Evolutionary conservation across 2,797 vertebrate genomes (phyloP).

Genomic region (Macroramphosus scolopax): DNA sequence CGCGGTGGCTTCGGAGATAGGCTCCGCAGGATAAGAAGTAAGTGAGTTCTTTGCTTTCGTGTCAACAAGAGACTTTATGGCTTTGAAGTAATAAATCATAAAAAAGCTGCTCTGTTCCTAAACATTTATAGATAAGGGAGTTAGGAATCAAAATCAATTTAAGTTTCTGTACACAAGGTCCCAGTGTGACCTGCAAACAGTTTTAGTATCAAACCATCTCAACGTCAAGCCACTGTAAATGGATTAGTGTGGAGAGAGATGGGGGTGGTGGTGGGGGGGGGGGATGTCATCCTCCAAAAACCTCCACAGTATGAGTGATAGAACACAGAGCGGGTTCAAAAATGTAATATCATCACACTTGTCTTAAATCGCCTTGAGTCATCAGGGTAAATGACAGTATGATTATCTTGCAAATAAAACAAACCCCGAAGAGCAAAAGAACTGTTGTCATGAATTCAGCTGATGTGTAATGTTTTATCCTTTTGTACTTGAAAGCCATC

Average conservation of each 20-base stretch:
- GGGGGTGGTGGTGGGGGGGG: too few species aligned
- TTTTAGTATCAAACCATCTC: slow-evolving; percentile 76
- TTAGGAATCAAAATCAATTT: slow-evolving; percentile 87
- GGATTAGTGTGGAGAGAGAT: slow-evolving; percentile 49
- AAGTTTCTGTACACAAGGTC: slow-evolving; percentile 73
- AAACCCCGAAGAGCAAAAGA: too few species aligned
- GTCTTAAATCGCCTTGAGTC: slow-evolving; percentile 16
- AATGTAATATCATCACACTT: background rate
- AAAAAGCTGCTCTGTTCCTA: slow-evolving; percentile 80
- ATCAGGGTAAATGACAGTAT: slow-evolving; percentile 1
- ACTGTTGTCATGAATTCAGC: too few species aligned
- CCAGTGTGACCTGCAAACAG: slow-evolving; percentile 75
- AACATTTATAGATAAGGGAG: slow-evolving; percentile 87
- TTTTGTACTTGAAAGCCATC: too few species aligned
- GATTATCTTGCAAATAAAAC: background rate
- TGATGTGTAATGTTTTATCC: too few species aligned
- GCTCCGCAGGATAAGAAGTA: slow-evolving; percentile 59
- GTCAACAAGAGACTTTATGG: slow-evolving; percentile 80
- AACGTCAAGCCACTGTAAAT: slow-evolving; percentile 78
- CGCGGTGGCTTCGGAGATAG: slow-evolving; percentile 68
- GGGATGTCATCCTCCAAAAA: slow-evolving; percentile 31
- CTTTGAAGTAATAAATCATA: slow-evolving; percentile 90
- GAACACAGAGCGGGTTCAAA: slow-evolving; percentile 38
- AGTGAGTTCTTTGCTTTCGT: slow-evolving; percentile 70
- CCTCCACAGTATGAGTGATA: slow-evolving; percentile 26